Base-by-base conservation (phyloP, 2,888 invertebrate species). In the Laspeyria flexula region DNA sequence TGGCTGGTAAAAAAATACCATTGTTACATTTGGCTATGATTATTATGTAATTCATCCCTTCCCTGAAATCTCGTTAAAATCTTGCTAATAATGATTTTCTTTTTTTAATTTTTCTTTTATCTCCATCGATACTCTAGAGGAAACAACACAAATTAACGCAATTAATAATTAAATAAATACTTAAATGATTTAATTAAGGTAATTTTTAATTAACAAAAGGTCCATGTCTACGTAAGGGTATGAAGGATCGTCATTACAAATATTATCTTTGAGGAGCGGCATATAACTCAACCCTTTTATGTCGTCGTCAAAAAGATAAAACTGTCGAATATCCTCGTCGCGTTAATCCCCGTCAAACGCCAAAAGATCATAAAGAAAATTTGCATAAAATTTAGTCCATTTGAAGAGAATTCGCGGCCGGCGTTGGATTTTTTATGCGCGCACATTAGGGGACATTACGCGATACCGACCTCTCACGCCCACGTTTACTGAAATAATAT, bases 361-460 rank as follows among this genome's bases (percentile, higher is more conserved):
- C 75, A 56, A 77, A 79, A 79, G 83, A 79, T 81, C 81, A 80
- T 81, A 82, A 83, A 80, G 78, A 71, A 77, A 81, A 85, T 86
- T 85, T 83, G 82, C 83, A 84, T 84, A 81, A 83, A 82, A 85
- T 86, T 83, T 73, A 67, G 84, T 81, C 67, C 77, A 78, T 85
- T 85, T 70, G 69, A 63, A 71, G 75, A 72, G 81, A 80, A 83
- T 80, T 80, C 74, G 75, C 71, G 79, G 77, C 73, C 78, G 65
- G 60, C 60, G 55, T 64, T 47, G 73, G 60, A 73, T 74, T 83
- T 83, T 85, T 84, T 84, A 83, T 78, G 75, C 73, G 77, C 65
- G 75, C 81, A 83, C 88, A 88, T 88, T 87, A 88, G 75, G 75
- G 75, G 79, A 82, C 85, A 83, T 85, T 85, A 83, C 75, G 73